A percentile compares a stretch with the other conserved stretches of the same genome.
These are phyloP conservation scores for Turnix velox DNA, from an alignment of 2,113 vertebrate genomes.

Conservation along the genomic window DNA sequence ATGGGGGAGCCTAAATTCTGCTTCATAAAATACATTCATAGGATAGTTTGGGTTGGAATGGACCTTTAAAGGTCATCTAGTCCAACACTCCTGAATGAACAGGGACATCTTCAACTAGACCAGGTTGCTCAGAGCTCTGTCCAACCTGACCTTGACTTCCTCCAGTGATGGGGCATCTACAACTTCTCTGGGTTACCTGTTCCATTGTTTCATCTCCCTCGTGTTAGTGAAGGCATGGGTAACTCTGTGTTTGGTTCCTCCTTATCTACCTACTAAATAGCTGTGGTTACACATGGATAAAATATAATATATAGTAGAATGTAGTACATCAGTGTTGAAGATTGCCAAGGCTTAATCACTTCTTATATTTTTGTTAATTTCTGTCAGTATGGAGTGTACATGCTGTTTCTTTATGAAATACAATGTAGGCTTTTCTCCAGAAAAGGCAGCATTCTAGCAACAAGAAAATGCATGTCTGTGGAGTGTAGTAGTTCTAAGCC, in stretches of 20 bases:
- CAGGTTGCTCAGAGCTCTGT: background rate
- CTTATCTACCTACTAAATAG: background rate
- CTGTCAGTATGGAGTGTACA: background rate
- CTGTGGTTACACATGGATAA: accelerated
- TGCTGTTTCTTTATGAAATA: background rate
- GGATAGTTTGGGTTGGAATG: background rate
- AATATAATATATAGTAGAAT: background rate
- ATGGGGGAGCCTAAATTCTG: background rate
- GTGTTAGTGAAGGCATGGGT: background rate
- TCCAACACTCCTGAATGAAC: background rate
- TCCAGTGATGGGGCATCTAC: background rate
- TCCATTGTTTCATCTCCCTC: background rate
- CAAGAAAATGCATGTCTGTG: background rate
- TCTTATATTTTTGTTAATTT: background rate
- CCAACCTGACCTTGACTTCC: background rate
- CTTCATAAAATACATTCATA: background rate
- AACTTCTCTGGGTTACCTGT: too few species aligned
- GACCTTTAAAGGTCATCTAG: background rate
- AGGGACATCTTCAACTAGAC: background rate
- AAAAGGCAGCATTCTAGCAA: background rate
- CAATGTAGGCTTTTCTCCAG: background rate
- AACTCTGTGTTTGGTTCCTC: background rate
- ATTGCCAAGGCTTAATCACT: background rate
- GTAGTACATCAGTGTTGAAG: background rate
- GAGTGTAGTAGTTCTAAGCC: background rate